A percentile compares a stretch with the other conserved stretches of the same genome.
phyloP scores from a whole-genome alignment of 2,888 invertebrate species.

The Homarus gammarus region DNA sequence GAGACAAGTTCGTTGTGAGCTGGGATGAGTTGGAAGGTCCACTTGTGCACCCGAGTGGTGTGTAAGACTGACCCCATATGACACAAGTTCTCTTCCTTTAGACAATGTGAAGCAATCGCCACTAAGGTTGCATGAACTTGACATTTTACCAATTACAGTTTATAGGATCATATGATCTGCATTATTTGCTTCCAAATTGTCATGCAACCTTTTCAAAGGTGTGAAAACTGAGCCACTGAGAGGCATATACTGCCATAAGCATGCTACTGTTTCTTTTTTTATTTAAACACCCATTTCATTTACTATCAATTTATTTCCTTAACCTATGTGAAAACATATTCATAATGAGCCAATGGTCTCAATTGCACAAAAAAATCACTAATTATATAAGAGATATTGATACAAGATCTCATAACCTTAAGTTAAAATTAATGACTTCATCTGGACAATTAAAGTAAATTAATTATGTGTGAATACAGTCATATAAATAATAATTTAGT shows the following conservation, averaged over 20 bases:
- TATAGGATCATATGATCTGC: conserved; percentile 13
- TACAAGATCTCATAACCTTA: conserved; percentile 74
- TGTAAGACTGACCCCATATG: conserved; percentile 26
- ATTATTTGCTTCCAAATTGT: conserved; percentile 34
- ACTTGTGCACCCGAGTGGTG: conserved; percentile 41
- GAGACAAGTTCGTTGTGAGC: conserved; percentile 40
- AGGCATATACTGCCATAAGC: conserved; percentile 55
- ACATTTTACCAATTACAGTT: conserved; percentile 16
- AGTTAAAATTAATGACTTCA: conserved; percentile 66
- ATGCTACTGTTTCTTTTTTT: conserved; percentile 61
- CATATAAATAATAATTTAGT: conserved; percentile 42
- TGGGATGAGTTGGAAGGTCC: conserved; percentile 54
- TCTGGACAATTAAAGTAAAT: conserved; percentile 51
- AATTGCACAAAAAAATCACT: conserved; percentile 65
- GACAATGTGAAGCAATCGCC: conserved; percentile 41
- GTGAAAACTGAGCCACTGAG: conserved; percentile 48
- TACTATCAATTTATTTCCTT: conserved; percentile 73
- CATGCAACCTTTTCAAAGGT: conserved; percentile 66
- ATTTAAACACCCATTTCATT: conserved; percentile 66
- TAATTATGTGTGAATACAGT: conserved; percentile 30
- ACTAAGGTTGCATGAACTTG: conserved; percentile 69
- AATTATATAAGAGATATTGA: conserved; percentile 71
- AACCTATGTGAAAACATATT: conserved; percentile 68
- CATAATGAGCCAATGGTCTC: conserved; percentile 61
- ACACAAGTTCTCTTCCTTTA: conserved; percentile 52